Evolutionary conservation across 2,113 vertebrate genomes (phyloP).

Genomic region (Cercopithecus mona): DNA sequence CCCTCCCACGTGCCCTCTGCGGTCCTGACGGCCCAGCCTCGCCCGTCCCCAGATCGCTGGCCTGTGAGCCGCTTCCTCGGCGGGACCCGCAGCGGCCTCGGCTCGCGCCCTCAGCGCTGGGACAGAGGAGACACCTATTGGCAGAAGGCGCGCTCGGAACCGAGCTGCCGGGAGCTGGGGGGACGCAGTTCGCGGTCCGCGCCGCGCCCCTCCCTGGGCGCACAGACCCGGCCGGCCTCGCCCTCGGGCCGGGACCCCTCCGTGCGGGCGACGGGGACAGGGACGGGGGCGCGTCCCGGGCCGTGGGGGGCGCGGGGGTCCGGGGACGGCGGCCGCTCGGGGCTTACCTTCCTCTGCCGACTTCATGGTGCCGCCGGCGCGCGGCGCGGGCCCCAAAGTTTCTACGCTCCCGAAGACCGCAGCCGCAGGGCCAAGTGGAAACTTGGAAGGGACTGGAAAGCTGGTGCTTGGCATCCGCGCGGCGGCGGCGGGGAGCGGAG

Average conservation of each 20-base stretch:
- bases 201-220: constrained; percentile 12
- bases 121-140: constrained; percentile 85
- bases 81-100: neutral
- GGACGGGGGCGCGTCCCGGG: constrained; percentile 67
- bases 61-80: neutral
- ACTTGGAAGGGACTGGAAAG: constrained; percentile 84
- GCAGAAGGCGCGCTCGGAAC: constrained; percentile 71
- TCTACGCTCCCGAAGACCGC: constrained; percentile 80
- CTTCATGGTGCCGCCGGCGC: constrained; percentile 88
- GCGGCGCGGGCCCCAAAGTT: constrained; percentile 82
- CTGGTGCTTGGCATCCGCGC: constrained; percentile 86
- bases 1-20: neutral
- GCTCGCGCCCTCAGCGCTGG: constrained; percentile 46
- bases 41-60: neutral
- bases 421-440: constrained; percentile 86
- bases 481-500: constrained; percentile 51
- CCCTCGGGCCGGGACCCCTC: neutral
- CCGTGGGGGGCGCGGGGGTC: neutral
- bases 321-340: neutral
- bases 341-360: constrained; percentile 94
- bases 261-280: constrained; percentile 65
- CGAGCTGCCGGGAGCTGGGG: constrained; percentile 80
- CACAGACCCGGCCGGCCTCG: neutral
- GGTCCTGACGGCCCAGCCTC: neutral
- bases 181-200: constrained; percentile 68